Evolutionary conservation across 1,140 invertebrate genomes (phyloP), one percentile per base, ranked within the genome.

Genomic region (Trichomalopsis sarcophagae): DNA sequence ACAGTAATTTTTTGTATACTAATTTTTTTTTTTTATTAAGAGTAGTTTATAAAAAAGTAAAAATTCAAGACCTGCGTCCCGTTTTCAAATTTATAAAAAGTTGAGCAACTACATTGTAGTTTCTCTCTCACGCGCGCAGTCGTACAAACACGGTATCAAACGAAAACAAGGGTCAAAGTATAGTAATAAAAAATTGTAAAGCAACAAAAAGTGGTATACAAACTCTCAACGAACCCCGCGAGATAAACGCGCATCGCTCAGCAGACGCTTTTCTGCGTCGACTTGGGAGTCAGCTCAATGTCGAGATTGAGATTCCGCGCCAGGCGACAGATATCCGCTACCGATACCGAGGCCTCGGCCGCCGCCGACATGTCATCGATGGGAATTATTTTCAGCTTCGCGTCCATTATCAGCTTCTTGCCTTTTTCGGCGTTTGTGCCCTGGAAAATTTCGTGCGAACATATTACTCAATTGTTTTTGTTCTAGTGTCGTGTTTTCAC

Each of bases 361-460:
- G 98, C 98, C 94, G 99, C 98, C 91, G 99, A 98, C 74, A 99
- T 94, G 94, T 99, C 98, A 92, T 99, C 98, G 89, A 97, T 96
- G 23, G 98, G 97, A 85, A 99, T 94, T 91, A 99, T 99, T 93
- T 98, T 98, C 83, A 99, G 93, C 33, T 95, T 94, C 66, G 96
- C 96, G 68, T 95, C 94, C 7, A 95, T 96, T 87, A 97, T 96
- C 30, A 97, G 90, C 78, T 96, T 95, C 92, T 97, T 97, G 2
- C 97, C 97, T 92, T 97, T 96, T 88, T 97, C 96, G 21, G 97
- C 96, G 88, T 96, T 96, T 66, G 96, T 97, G 87, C 96, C 96
- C 96, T 96, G 87, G 3, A 75, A 30, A 76, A 86, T 91, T 40
- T 89, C 36, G 14, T 21, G 21, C 73, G 10, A 75, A 40, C 33